Evolutionary conservation across 2,888 invertebrate genomes (phyloP), one percentile per base, ranked within the genome.

Genomic region (Dione vanillae): DNA sequence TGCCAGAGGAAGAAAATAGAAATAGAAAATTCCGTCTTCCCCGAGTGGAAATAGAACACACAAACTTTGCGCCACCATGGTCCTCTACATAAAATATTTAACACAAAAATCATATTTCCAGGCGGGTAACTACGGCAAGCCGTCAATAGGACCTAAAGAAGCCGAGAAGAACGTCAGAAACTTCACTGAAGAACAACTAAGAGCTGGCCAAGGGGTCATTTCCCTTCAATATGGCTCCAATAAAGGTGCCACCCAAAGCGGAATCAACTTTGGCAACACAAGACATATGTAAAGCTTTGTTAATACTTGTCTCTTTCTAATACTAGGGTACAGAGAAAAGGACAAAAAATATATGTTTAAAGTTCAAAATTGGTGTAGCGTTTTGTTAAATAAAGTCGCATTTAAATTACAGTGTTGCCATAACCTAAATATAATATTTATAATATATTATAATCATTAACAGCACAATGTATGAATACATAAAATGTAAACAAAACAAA

Each of bases 211-310:
- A 83, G 96, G 97, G 62, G 97, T 99, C 73, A 99, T 99, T 87
- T 97, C 97, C 67, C 95, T 99, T 70, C 99, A 99, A 88, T 98
- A 98, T 90, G 99, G 99, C 72, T 97, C 98, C 83, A 99, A 99
- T 95, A 99, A 99, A 92, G 99, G 99, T 40, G 99, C 99, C 80
- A 98, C 94, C 85, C 99, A 99, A 90, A 97, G 98, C 77, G 99
- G 99, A 70, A 97, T 99, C 87, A 99, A 97, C 90, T 98, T 99
- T 83, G 99, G 99, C 79, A 98, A 98, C 94, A 98, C 98, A 82
- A 95, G 99, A 90, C 99, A 99, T 94, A 98, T 98, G 98, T 98
- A 96, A 86, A 81, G 35, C 61, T 41, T 14, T 61, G 61, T 14
- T 56, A 35, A 56, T 12, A 58, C 27, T 52, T 67, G 54, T 71